Conservation (phyloP, 2,797 vertebrate genomes). For the Enteromius treurensis region DNA sequence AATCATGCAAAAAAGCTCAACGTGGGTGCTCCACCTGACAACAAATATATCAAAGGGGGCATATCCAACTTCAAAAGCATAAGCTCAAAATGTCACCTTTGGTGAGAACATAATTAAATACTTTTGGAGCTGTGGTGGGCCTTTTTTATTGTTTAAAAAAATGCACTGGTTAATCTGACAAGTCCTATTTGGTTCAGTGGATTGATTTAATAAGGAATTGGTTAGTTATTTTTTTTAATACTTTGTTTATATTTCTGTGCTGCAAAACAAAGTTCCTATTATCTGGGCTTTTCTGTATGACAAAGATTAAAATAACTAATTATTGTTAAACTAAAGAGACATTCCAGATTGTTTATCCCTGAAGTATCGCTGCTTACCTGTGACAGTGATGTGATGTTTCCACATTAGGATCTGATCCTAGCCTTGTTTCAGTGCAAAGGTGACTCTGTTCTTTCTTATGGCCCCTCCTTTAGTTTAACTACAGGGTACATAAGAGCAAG, state of each 20-base stretch:
- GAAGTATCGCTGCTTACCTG: not conserved
- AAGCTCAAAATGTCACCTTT: too few species aligned
- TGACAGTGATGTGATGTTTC: too few species aligned
- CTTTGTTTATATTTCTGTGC: not conserved
- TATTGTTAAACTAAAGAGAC: not conserved
- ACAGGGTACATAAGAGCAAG: conserved; percentile 19
- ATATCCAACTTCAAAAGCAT: too few species aligned
- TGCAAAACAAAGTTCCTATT: not conserved
- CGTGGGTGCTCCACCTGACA: too few species aligned
- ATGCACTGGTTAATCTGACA: too few species aligned
- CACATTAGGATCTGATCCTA: not conserved
- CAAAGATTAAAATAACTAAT: not conserved
- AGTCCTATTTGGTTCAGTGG: conserved; percentile 62
- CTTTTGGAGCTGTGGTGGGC: too few species aligned
- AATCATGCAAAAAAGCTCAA: too few species aligned
- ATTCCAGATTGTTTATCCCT: too few species aligned
- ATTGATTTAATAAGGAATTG: not conserved
- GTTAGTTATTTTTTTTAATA: not conserved
- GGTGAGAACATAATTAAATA: too few species aligned
- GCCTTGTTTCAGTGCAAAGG: not conserved
- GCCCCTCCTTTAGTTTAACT: not conserved
- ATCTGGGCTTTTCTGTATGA: too few species aligned
- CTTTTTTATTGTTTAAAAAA: too few species aligned
- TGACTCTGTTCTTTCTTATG: not conserved
- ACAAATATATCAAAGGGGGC: too few species aligned